A percentile compares a stretch with the other conserved stretches of the same genome.
Conservation (phyloP, 2,888 invertebrate genomes). For the Rhopalosiphum nymphaeae region DNA sequence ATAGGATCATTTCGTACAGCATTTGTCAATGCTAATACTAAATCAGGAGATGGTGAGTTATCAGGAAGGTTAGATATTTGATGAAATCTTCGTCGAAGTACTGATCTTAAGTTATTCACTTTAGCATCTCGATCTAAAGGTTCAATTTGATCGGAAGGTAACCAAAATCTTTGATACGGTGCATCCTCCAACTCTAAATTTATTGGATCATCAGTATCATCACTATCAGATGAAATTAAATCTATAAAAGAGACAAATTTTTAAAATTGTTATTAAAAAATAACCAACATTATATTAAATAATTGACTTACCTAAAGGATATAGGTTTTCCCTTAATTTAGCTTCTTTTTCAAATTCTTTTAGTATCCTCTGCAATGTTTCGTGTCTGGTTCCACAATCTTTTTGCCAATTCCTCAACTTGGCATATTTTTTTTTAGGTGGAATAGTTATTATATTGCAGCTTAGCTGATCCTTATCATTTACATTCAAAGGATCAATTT, state of each 20-base stretch:
- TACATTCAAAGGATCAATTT: conserved; percentile 25
- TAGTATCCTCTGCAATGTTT: conserved; percentile 76
- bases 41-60: conserved; percentile 58
- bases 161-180: conserved; percentile 59
- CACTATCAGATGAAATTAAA: conserved; percentile 47
- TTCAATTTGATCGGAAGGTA: conserved; percentile 41
- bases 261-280: background rate
- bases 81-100: conserved; percentile 57
- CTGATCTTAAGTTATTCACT: conserved; percentile 44
- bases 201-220: conserved; percentile 37
- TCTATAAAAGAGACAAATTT: conserved; percentile 10
- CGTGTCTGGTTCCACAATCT: conserved; percentile 70
- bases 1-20: conserved; percentile 44
- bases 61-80: conserved; percentile 60
- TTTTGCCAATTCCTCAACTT: conserved; percentile 68
- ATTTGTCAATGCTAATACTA: conserved; percentile 56
- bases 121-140: conserved; percentile 55
- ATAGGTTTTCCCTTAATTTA: conserved; percentile 69
- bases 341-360: conserved; percentile 68
- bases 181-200: conserved; percentile 57
- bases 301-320: conserved; percentile 69
- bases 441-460: conserved; percentile 57
- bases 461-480: conserved; percentile 49
- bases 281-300: conserved; percentile 6
- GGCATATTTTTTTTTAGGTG: conserved; percentile 64